Evolutionary conservation across 1,140 invertebrate species (phyloP).

Genomic region (Sitophilus oryzae): DNA sequence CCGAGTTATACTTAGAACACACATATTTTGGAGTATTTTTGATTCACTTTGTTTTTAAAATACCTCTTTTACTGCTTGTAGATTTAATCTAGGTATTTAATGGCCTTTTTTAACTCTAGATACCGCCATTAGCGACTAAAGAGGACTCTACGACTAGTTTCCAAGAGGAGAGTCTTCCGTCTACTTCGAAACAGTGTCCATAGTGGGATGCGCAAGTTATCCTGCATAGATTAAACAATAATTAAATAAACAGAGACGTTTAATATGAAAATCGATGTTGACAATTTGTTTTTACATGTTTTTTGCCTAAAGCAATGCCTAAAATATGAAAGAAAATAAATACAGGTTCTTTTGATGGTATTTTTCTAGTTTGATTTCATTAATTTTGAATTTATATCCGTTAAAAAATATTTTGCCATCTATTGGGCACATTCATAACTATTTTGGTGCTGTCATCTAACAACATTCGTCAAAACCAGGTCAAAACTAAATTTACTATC

Average conservation of each 20-base stretch:
- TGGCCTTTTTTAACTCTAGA: conserved; percentile 25
- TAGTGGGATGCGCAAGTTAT: conserved; percentile 9
- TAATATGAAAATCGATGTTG: not conserved
- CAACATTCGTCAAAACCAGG: too few relatives aligned
- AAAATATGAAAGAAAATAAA: not conserved
- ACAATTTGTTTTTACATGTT: not conserved
- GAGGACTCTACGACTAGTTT: conserved; percentile 42
- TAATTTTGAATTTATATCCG: too few relatives aligned
- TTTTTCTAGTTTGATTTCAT: not conserved
- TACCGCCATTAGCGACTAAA: conserved; percentile 39
- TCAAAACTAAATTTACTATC: too few relatives aligned
- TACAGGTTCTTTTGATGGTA: not conserved
- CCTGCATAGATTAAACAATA: too few relatives aligned
- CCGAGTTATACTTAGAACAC: too few relatives aligned
- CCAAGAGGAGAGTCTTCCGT: conserved; percentile 39
- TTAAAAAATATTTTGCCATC: too few relatives aligned
- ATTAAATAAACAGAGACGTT: not conserved
- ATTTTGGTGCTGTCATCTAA: too few relatives aligned
- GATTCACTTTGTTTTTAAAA: not conserved
- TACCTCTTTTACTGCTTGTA: not conserved
- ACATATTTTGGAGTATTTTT: not conserved
- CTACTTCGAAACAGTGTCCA: conserved; percentile 41
- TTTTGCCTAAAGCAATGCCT: conserved; percentile 1
- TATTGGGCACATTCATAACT: too few relatives aligned
- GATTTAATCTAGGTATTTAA: not conserved